Percentiles rank a stretch among this genome's conserved stretches.
These are phyloP conservation scores for Drymonia ruficornis DNA, from an alignment of 2,888 invertebrate species.

Conservation along the genomic window DNA sequence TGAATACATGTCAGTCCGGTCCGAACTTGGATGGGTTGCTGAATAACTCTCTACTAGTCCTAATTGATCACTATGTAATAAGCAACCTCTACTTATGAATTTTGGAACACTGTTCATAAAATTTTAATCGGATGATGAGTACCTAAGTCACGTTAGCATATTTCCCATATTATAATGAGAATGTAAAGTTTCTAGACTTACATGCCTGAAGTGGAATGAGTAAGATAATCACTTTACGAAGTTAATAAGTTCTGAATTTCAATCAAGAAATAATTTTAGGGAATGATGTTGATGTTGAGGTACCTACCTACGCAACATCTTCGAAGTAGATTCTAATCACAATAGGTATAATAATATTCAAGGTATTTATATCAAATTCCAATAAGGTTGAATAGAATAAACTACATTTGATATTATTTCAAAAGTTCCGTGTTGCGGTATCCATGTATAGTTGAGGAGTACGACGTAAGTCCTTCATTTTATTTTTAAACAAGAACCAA, in stretches of 20 bases:
- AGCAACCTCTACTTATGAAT: slow-evolving; percentile 37
- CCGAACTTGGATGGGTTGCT: too few species aligned
- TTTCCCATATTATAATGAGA: slow-evolving; percentile 65
- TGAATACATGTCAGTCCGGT: too few species aligned
- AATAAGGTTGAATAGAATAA: too few species aligned
- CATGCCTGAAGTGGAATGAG: slow-evolving; percentile 50
- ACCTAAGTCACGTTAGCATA: slow-evolving; percentile 60
- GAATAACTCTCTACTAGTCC: too few species aligned
- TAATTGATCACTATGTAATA: neutral
- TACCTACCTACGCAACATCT: neutral
- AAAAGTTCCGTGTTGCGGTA: too few species aligned
- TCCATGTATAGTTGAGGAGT: too few species aligned
- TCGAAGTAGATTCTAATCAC: neutral
- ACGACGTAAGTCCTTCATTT: slow-evolving; percentile 6
- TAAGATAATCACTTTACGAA: slow-evolving; percentile 56
- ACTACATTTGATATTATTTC: too few species aligned
- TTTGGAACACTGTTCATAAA: slow-evolving; percentile 45
- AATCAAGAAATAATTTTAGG: slow-evolving; percentile 37
- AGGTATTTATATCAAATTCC: too few species aligned
- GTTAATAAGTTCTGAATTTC: slow-evolving; percentile 44
- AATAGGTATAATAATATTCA: neutral
- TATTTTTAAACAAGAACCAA: slow-evolving; percentile 10
- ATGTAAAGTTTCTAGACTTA: slow-evolving; percentile 64
- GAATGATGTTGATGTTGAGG: slow-evolving; percentile 11
- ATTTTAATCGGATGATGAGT: slow-evolving; percentile 61